Conservation (phyloP, 2,797 vertebrate genomes). For the Otus scops region DNA sequence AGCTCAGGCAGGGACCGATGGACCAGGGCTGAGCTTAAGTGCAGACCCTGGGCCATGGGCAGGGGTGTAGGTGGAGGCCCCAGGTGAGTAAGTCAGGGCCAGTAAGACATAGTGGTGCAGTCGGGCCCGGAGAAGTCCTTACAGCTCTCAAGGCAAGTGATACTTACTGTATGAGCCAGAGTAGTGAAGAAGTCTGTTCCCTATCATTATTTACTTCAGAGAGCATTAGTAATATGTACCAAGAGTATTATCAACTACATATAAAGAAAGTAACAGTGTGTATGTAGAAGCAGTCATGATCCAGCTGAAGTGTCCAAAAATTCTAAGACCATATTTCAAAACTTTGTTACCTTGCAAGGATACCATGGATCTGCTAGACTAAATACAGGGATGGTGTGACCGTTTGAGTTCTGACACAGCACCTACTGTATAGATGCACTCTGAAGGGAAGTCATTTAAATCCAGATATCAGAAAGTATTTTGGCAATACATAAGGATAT, state of each 20-base stretch:
- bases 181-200: neutral
- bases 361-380: neutral
- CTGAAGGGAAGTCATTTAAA: neutral
- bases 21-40: neutral
- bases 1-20: neutral
- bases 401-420: neutral
- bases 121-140: neutral
- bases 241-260: neutral
- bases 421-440: neutral
- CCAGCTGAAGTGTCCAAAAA: neutral
- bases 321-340: neutral
- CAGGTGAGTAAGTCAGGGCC: neutral
- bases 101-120: neutral
- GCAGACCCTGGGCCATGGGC: neutral
- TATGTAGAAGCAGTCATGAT: neutral
- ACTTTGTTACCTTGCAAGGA: neutral
- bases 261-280: neutral
- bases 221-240: neutral
- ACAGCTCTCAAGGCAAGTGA: too few species aligned
- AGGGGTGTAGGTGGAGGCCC: neutral
- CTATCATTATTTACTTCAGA: neutral
- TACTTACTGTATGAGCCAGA: fast-evolving
- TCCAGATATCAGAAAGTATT: neutral
- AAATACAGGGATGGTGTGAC: neutral
- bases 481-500: neutral